These are phyloP conservation scores for Holacanthella duospinosa DNA, from an alignment of 2,888 invertebrate species.

Conservation along the genomic window DNA sequence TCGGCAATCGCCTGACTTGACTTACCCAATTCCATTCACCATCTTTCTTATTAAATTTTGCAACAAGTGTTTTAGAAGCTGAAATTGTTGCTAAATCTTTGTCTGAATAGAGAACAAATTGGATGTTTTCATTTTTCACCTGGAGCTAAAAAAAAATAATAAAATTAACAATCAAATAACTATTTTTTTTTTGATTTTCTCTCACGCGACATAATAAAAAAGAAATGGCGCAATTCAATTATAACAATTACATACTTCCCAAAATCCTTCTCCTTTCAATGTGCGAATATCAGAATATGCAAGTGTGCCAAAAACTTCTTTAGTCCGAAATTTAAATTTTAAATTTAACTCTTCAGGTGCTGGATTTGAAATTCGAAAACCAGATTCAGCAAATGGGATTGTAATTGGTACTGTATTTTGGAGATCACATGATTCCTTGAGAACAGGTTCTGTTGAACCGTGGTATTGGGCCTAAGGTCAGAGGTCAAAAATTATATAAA, in stretches of 20 bases:
- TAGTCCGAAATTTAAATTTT: slow-evolving; percentile 77
- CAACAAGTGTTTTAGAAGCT: slow-evolving; percentile 52
- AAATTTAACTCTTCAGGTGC: slow-evolving; percentile 63
- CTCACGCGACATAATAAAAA: background rate
- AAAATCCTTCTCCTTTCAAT: slow-evolving; percentile 64
- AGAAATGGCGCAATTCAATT: background rate
- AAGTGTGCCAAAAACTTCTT: slow-evolving; percentile 68
- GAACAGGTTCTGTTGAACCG: slow-evolving; percentile 26
- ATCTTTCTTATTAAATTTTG: slow-evolving; percentile 60
- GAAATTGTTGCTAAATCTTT: slow-evolving; percentile 25
- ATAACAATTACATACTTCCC: slow-evolving; percentile 79
- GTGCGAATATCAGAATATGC: slow-evolving; percentile 71
- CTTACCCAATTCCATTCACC: slow-evolving; percentile 66
- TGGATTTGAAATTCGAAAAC: slow-evolving; percentile 68
- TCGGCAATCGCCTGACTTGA: no score
- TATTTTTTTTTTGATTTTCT: background rate
- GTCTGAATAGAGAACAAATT: slow-evolving; percentile 68
- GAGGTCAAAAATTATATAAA: no score
- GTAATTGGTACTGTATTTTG: slow-evolving; percentile 74
- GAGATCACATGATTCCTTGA: slow-evolving; percentile 23
- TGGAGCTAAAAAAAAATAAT: slow-evolving; percentile 49
- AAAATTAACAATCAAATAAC: background rate
- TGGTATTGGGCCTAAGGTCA: slow-evolving; percentile 23
- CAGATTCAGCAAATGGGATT: slow-evolving; percentile 79
- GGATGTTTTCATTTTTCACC: slow-evolving; percentile 70